phyloP scores from a whole-genome alignment of 2,888 invertebrate genomes.

The Phania funesta region DNA sequence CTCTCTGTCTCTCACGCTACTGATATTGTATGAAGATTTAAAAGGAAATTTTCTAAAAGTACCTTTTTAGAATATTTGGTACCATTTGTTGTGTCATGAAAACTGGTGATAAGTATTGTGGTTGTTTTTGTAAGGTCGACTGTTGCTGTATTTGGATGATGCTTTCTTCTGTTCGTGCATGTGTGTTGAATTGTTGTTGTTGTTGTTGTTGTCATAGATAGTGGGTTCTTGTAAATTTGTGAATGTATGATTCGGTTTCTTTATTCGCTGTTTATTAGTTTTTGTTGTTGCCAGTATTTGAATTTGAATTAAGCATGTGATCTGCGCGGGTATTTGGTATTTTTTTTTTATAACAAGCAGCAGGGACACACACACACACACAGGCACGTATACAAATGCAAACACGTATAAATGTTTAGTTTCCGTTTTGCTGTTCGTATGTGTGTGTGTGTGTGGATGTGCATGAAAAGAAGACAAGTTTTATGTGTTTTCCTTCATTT shows the following conservation, averaged over 20 bases:
- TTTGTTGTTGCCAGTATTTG: slow-evolving; percentile 11
- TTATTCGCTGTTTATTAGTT: slow-evolving; percentile 2
- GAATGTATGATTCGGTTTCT: slow-evolving; percentile 11
- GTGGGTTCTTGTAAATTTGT: background rate
- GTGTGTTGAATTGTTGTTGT: slow-evolving; percentile 21
- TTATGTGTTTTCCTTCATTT: background rate
- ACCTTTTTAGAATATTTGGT: no score
- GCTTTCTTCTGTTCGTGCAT: background rate
- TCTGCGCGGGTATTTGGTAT: slow-evolving; percentile 57
- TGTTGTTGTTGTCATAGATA: background rate
- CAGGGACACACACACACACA: slow-evolving; percentile 7
- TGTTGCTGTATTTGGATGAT: slow-evolving; percentile 24
- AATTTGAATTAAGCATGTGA: slow-evolving; percentile 55
- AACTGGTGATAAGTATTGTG: background rate
- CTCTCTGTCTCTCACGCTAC: no score
- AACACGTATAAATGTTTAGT: background rate
- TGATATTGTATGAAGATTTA: no score
- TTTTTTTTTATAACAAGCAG: slow-evolving; percentile 20
- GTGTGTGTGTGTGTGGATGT: background rate
- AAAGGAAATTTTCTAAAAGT: no score
- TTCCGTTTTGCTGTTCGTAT: slow-evolving; percentile 11
- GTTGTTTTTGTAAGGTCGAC: background rate
- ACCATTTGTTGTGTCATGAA: background rate
- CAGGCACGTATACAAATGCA: background rate
- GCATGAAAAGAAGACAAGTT: background rate